phyloP scores from a whole-genome alignment of 2,888 invertebrate genomes.

The Thereva unica region DNA sequence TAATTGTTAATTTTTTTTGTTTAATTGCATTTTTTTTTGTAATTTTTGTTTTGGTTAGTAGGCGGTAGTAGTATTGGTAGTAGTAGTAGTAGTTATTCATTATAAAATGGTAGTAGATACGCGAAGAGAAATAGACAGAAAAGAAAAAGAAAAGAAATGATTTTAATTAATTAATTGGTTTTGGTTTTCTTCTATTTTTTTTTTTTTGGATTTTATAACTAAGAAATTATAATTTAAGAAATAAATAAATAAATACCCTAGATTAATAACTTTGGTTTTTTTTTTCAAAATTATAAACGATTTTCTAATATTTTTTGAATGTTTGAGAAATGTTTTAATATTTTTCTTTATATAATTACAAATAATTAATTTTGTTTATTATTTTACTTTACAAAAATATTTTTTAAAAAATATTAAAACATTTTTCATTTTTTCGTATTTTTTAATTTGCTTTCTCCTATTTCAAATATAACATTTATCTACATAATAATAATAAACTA shows the following conservation, averaged over 20 bases:
- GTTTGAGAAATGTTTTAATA: too few species aligned
- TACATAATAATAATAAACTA: too few species aligned
- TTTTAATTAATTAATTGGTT: slow-evolving; percentile 39
- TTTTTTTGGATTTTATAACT: slow-evolving; percentile 30
- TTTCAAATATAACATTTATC: too few species aligned
- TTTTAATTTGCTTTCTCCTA: too few species aligned
- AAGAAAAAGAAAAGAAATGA: slow-evolving; percentile 43
- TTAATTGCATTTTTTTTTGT: not conserved
- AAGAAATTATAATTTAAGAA: slow-evolving; percentile 14
- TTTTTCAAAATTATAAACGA: too few species aligned
- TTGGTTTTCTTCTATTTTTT: slow-evolving; percentile 38
- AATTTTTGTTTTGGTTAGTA: slow-evolving; percentile 3
- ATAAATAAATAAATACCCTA: slow-evolving; percentile 8
- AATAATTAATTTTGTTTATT: too few species aligned
- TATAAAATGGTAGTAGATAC: slow-evolving; percentile 42
- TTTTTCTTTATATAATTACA: too few species aligned
- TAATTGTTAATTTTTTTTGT: not conserved
- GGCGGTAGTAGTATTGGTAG: not conserved
- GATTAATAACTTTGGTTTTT: too few species aligned
- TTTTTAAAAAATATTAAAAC: too few species aligned
- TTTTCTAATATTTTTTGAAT: too few species aligned
- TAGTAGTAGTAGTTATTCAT: slow-evolving; percentile 31
- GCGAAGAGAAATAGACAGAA: slow-evolving; percentile 45
- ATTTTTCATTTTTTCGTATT: too few species aligned
- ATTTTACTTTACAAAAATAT: too few species aligned